These are phyloP conservation scores for Fissipunctia ypsillon DNA, from an alignment of 2,888 invertebrate genomes.

Conservation along the genomic window DNA sequence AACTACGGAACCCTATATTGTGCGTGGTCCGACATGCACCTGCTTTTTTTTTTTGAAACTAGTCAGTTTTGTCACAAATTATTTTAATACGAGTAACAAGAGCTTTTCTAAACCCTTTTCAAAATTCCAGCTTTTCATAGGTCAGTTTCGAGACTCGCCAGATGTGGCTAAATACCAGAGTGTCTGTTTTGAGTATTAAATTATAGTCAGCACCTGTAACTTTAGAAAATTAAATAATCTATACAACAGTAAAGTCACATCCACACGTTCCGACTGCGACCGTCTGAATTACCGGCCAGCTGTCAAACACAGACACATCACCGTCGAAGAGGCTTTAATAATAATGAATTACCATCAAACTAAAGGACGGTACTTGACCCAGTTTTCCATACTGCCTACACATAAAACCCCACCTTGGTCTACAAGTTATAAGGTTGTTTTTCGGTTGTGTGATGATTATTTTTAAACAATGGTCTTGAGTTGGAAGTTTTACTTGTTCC, in stretches of 20 bases:
- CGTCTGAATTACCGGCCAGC: constrained; percentile 40
- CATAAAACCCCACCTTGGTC: constrained; percentile 9
- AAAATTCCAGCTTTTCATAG: not conserved
- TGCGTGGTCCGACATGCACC: no score
- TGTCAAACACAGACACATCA: constrained; percentile 59
- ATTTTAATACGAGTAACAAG: not conserved
- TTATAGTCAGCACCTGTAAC: constrained; percentile 38
- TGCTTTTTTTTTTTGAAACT: no score
- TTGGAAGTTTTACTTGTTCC: constrained; percentile 63
- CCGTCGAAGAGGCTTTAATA: constrained; percentile 60
- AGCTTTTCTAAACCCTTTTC: not conserved
- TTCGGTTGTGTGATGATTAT: constrained; percentile 37
- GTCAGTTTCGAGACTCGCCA: constrained; percentile 1
- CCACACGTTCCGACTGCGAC: constrained; percentile 43
- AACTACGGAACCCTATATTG: no score
- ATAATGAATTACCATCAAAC: constrained; percentile 64
- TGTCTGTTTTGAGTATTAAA: constrained; percentile 13
- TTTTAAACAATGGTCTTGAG: constrained; percentile 66
- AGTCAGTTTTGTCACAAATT: not conserved
- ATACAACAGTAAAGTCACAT: constrained; percentile 37
- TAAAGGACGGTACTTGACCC: constrained; percentile 57
- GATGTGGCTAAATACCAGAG: constrained; percentile 29
- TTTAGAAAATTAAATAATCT: constrained; percentile 27
- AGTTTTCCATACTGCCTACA: constrained; percentile 26
- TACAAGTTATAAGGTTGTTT: constrained; percentile 15